Evolutionary conservation across 2,888 invertebrate species (phyloP), one percentile per base, ranked within the genome.

Genomic region (Drosophila greeni): DNA sequence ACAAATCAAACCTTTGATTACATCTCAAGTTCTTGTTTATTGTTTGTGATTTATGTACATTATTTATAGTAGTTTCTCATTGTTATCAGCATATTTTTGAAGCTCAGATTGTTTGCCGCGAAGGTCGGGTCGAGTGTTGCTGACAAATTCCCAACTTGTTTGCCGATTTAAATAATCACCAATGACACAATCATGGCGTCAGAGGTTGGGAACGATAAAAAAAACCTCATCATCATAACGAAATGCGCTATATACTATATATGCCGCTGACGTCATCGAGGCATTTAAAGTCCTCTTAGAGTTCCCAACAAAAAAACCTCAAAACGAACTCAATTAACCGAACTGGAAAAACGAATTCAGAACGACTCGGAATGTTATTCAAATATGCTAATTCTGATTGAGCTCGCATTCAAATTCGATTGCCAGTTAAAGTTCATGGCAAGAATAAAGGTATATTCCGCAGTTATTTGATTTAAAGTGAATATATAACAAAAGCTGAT

Each of bases 131-230:
- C 40, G 1, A 39, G 14, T 24, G 9, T 29, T 33, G 18, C 3
- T 36, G 33, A 42, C 42, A 34, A 33, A 33, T 60, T 42, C 51
- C 24, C 61, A 42, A 64, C 51, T 61, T 51, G 64, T 61, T 61
- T 62, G 65, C 14, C 62, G 62, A 62, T 62, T 64, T 37, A 52
- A 64, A 52, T 64, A 64, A 52, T 65, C 52, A 37, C 14, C 18
- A 42, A 39, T 34, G 61, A 26, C 60, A 12, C 40, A 40, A 20
- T 36, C 42, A 51, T 61, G 42, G 29, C 61, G 61, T 64, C 61
- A 61, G 42, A 42, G 40, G 20, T 16, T 26, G 42, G 52, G 29
- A 29, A 14, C 59, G 43, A 43, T 58, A 36, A 58, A 34, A 29
- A 20, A 20, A 2, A n/a, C n/a, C 26, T 26, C 3, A 12, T 43